A percentile compares a stretch with the other conserved stretches of the same genome.
Evolutionary conservation across 1,140 invertebrate species (phyloP).

Genomic region (Eumaeus atala): DNA sequence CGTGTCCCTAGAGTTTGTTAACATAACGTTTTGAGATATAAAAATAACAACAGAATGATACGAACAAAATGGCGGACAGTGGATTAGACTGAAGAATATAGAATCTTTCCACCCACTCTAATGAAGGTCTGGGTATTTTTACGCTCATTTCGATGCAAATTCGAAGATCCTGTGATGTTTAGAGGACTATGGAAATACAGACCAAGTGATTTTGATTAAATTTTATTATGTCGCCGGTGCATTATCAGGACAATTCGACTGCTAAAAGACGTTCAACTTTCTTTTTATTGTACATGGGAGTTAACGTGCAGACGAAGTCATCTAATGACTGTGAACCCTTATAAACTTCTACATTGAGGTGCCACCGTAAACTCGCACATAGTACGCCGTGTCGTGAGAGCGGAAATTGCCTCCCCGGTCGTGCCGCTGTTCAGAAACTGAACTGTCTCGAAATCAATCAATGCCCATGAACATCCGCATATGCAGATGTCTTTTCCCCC

Average conservation of each 20-base stretch:
- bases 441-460: no score
- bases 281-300: no score
- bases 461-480: no score
- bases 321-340: no score
- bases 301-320: no score
- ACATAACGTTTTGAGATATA: background rate
- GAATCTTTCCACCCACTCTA: conserved; percentile 32
- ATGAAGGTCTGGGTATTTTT: conserved; percentile 57
- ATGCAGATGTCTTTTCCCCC: no score
- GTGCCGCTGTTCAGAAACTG: no score
- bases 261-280: no score
- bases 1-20: conserved; percentile 29
- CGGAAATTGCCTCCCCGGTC: no score
- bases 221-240: conserved; percentile 39
- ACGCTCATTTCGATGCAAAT: conserved; percentile 63
- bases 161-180: conserved; percentile 55
- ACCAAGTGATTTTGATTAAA: conserved; percentile 61
- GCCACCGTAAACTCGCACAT: no score
- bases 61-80: conserved; percentile 38
- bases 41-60: conserved; percentile 33
- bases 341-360: no score
- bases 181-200: conserved; percentile 56
- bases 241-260: background rate
- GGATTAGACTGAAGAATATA: conserved; percentile 56
- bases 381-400: no score